phyloP scores from a whole-genome alignment of 2,797 vertebrate species.

The Sebastolobus altivelis region DNA sequence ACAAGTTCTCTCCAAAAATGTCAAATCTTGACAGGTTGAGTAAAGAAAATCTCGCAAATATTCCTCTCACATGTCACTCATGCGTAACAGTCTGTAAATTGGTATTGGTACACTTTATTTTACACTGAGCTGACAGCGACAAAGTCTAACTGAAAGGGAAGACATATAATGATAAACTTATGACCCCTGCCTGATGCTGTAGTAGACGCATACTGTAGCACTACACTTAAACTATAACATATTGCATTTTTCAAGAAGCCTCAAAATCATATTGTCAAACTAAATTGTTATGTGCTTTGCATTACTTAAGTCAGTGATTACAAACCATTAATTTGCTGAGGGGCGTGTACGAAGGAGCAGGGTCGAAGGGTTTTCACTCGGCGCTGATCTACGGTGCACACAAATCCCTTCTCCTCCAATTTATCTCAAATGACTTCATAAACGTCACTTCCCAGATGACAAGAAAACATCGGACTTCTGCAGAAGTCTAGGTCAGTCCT shows the following conservation, averaged over 20 bases:
- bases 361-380: too few relatives aligned
- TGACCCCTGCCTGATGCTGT: not conserved
- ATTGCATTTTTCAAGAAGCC: not conserved
- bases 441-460: too few relatives aligned
- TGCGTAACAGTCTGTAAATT: not conserved
- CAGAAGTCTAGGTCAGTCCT: too few relatives aligned
- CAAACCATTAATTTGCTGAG: not conserved
- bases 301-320: not conserved
- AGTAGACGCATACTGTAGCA: too few relatives aligned
- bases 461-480: too few relatives aligned
- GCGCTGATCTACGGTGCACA: too few relatives aligned
- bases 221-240: not conserved
- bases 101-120: too few relatives aligned
- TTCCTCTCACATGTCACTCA: not conserved
- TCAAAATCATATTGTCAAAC: not conserved
- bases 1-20: not conserved
- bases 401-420: too few relatives aligned
- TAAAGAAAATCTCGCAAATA: not conserved
- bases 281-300: not conserved
- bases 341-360: too few relatives aligned
- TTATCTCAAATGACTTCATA: too few relatives aligned
- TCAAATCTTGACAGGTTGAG: not conserved
- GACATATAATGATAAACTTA: slow-evolving; percentile 2
- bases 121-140: too few relatives aligned
- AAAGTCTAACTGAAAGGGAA: not conserved